Percentiles rank a stretch among this genome's conserved stretches.
Evolutionary conservation across 2,113 vertebrate genomes (phyloP).

Genomic region (Labrus mixtus): DNA sequence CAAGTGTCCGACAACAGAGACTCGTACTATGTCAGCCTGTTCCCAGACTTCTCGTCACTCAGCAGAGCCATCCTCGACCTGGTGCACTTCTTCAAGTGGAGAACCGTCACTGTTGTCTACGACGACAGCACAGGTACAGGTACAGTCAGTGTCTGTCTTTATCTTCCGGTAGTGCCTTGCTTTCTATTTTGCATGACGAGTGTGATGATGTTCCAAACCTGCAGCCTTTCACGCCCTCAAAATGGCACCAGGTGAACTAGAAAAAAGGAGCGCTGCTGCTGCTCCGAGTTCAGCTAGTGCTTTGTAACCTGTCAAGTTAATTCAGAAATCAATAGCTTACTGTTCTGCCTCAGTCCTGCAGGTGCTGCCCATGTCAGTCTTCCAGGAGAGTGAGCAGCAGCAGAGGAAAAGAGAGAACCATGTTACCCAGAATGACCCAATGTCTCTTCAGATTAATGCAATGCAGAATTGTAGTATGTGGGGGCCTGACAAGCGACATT

Average conservation of each 20-base stretch:
- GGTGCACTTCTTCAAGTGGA: slow-evolving; percentile 99
- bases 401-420: slow-evolving; percentile 45
- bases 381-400: slow-evolving; percentile 71
- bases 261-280: slow-evolving; percentile 47
- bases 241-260: slow-evolving; percentile 42
- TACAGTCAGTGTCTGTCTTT: slow-evolving; percentile 59
- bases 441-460: slow-evolving; percentile 78
- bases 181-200: slow-evolving; percentile 24
- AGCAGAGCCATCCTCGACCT: slow-evolving; percentile 97
- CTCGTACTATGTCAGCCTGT: slow-evolving; percentile 97
- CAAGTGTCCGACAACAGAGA: slow-evolving; percentile 98
- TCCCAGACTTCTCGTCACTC: slow-evolving; percentile 97
- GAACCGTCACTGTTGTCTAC: slow-evolving; percentile 89
- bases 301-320: slow-evolving; percentile 80
- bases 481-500: slow-evolving; percentile 71
- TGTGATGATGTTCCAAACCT: slow-evolving; percentile 5
- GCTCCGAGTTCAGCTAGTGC: slow-evolving; percentile 65
- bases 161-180: neutral
- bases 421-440: slow-evolving; percentile 77
- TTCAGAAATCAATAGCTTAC: slow-evolving; percentile 82
- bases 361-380: slow-evolving; percentile 74
- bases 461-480: slow-evolving; percentile 62
- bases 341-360: slow-evolving; percentile 74
- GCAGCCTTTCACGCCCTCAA: slow-evolving; percentile 13
- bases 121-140: slow-evolving; percentile 97